Conservation (phyloP, 2,888 invertebrate species). For the Pogonocherus hispidulus region DNA sequence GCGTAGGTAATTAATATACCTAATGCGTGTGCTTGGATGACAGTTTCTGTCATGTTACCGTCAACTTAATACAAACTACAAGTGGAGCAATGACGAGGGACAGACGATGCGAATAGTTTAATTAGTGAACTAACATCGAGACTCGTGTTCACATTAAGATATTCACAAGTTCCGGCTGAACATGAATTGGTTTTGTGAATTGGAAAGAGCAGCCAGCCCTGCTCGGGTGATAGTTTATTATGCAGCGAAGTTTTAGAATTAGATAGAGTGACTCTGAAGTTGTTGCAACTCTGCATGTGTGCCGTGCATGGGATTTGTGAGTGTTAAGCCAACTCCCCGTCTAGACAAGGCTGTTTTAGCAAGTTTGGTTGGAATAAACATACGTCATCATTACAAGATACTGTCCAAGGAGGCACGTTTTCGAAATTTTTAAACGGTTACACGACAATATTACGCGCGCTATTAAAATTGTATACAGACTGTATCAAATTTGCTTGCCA, state of each 20-base stretch:
- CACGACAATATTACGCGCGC: too few species aligned
- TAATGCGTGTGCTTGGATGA: constrained; percentile 25
- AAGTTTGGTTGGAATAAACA: constrained; percentile 15
- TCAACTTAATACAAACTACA: constrained; percentile 16
- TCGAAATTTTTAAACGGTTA: too few species aligned
- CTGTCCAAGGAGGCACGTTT: not conserved
- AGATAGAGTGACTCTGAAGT: constrained; percentile 16
- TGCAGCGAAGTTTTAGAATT: constrained; percentile 11
- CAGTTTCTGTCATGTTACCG: constrained; percentile 9
- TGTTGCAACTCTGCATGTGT: constrained; percentile 12
- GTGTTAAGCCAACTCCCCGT: constrained; percentile 14
- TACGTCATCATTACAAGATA: not conserved
- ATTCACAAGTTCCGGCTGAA: constrained; percentile 35
- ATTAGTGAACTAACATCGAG: constrained; percentile 43
- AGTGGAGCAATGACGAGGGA: constrained; percentile 36
- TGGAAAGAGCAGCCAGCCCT: constrained; percentile 27
- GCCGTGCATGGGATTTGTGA: constrained; percentile 3
- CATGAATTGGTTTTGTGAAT: constrained; percentile 38
- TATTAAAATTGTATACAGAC: too few species aligned
- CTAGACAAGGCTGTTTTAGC: constrained; percentile 13
- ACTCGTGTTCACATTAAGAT: constrained; percentile 22
- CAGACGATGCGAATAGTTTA: constrained; percentile 38
- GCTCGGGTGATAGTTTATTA: constrained; percentile 1
- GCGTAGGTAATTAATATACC: not conserved
- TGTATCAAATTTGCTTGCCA: too few species aligned